A percentile compares a stretch with the other conserved stretches of the same genome.
These are phyloP conservation scores for Gonocerus acuteangulatus DNA, from an alignment of 2,888 invertebrate species.

Conservation along the genomic window DNA sequence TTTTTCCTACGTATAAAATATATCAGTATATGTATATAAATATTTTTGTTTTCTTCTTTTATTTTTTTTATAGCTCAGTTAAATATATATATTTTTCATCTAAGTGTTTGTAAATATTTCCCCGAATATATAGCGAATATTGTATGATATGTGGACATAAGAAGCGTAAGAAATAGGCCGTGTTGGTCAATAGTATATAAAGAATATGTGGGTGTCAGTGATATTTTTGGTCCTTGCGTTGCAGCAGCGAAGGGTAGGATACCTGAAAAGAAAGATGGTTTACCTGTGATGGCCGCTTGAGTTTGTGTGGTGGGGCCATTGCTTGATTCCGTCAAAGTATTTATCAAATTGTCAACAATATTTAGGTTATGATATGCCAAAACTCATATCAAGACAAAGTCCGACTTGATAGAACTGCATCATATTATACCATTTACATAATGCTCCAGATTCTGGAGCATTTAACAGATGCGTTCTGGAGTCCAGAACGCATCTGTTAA, in stretches of 20 bases:
- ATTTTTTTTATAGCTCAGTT: background rate
- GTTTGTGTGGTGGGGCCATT: no score
- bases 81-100: background rate
- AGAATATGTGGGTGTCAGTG: constrained; percentile 18
- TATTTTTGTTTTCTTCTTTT: background rate
- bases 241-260: constrained; percentile 25
- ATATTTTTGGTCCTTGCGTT: constrained; percentile 34
- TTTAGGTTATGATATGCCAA: no score
- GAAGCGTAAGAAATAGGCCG: constrained; percentile 35
- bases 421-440: no score
- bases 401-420: no score
- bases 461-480: no score
- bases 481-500: no score
- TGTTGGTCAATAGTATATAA: constrained; percentile 29
- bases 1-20: background rate
- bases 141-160: constrained; percentile 35
- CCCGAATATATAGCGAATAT: constrained; percentile 3
- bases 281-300: background rate
- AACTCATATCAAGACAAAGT: no score
- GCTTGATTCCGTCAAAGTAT: no score
- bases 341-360: no score
- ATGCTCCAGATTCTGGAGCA: no score
- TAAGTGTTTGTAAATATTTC: background rate
- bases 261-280: constrained; percentile 26
- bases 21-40: background rate